Base-by-base conservation (phyloP, 2,797 vertebrate genomes). In the Lepilemur ruficaudatus region DNA sequence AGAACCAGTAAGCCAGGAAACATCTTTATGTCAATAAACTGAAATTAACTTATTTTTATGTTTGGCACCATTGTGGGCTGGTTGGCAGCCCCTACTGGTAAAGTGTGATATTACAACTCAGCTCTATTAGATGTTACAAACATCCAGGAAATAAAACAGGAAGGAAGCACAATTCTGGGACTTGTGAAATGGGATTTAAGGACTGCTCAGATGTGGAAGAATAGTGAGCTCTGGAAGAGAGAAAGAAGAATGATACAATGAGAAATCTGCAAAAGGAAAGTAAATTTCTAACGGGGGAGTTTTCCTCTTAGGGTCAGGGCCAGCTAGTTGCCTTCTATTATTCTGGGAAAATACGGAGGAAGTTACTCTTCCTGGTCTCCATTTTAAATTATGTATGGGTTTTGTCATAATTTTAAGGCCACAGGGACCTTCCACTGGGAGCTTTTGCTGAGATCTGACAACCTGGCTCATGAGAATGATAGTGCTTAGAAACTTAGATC, bases 131-230 rank as follows among this genome's bases (percentile, higher is more conserved):
- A 41, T 52, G 9, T 70, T 88, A 23, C 4, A 55, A 81, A 43
- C 75, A 17, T 52, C 38, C 7, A 48, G 30, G 28, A 65, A 70
- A 85, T 46, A 91, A 86, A 86, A 67, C 14, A 76, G 35, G 76
- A 96, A 93, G 55, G 82, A 80, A 76, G 20, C 32, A 92, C 79
- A 94, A 89, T 93, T 67, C 59, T 43, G 5, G 32, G 55, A 87
- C 28, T 30, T 75, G 41, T 32, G 20, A 70, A 65, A 15, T 59
- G 6, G 7, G n/a, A 89, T 14, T 72, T 32, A 43, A 41, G 14
- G 43, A 80, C 13, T 76, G 3, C 30, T 91, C 72, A 88, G 18
- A 72, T 57, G 1, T 95, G 55, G 82, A 87, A 81, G 32, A 72
- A 69, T 69, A 32, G 6, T 81, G 76, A 57, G 48, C 75, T 97